Evolutionary conservation across 2,888 invertebrate species (phyloP), one percentile per base, ranked within the genome.

Genomic region (Hanleya hanleyi): DNA sequence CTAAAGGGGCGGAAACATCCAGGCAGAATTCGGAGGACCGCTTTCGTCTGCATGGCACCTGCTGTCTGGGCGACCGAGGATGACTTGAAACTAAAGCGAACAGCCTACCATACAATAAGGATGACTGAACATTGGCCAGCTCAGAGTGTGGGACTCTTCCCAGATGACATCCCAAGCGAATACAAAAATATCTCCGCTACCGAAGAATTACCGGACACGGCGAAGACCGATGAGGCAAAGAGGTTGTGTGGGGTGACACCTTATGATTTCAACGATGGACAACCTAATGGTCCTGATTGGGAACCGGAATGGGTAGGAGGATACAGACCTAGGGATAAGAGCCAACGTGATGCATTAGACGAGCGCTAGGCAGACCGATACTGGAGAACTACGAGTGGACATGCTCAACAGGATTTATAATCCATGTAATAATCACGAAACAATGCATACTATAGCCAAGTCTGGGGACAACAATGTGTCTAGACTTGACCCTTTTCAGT

Each of bases 21-120:
- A 5, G 71, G 70, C 35, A 70, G 83, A 26, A 82, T 81, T 79
- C 77, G 84, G 29, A 77, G 69, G 64, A 77, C 80, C 33, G 76
- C 79, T 9, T 79, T 83, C 29, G 82, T 83, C 12, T 77, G 77
- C 67, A 83, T 83, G 83, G 75, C 73, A 0, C 83, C 84, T 1
- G 81, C 83, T 2, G 49, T 50, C 2, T 84, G 83, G 83, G 77
- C 82, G 1, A 71, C 67, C 3, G 47, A 62, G 9, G 69, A 71
- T 12, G 79, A 82, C 26, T 29, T 80, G n/a, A 33, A 37, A 9
- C 38, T 68, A 26, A 83, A 79, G 68, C 49, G 49, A 12, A 51
- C 72, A 32, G 81, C 79, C 1, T 83, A 82, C 68, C 61, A 71
- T 0, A 67, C 77, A n/a, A 37, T 81, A 47, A 22, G 64, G 7